Evolutionary conservation across 2,113 vertebrate species (phyloP).

Genomic region (Saccopteryx leptura): DNA sequence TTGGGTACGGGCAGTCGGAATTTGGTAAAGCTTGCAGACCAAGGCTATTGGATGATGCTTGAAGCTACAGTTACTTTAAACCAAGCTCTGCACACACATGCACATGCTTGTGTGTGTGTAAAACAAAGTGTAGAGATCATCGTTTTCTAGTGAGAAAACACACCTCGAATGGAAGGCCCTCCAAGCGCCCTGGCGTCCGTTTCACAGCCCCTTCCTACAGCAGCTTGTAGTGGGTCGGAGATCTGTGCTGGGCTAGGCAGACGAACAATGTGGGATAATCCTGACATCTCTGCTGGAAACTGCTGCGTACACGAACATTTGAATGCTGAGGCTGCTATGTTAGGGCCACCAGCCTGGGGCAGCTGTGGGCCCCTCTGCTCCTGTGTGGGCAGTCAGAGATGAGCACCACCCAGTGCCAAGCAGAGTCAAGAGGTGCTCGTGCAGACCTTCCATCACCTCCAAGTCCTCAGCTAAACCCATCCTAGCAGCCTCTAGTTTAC

Average conservation of each 20-base stretch:
- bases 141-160: background rate
- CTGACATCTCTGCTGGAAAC: background rate
- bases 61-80: background rate
- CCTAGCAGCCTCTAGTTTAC: background rate
- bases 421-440: background rate
- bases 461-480: background rate
- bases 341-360: background rate
- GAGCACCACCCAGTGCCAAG: fast-evolving
- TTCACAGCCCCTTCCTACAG: background rate
- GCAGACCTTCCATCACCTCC: background rate
- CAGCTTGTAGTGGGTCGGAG: fast-evolving
- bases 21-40: constrained; percentile 73
- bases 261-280: background rate
- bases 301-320: background rate
- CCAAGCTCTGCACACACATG: background rate
- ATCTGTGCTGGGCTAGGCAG: background rate
- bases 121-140: background rate
- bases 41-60: background rate
- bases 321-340: background rate
- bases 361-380: background rate
- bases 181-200: background rate
- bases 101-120: too few species aligned
- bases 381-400: fast-evolving
- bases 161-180: background rate
- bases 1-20: constrained; percentile 69